Evolutionary conservation across 2,888 invertebrate genomes (phyloP).

Genomic region (Amiota communis): DNA sequence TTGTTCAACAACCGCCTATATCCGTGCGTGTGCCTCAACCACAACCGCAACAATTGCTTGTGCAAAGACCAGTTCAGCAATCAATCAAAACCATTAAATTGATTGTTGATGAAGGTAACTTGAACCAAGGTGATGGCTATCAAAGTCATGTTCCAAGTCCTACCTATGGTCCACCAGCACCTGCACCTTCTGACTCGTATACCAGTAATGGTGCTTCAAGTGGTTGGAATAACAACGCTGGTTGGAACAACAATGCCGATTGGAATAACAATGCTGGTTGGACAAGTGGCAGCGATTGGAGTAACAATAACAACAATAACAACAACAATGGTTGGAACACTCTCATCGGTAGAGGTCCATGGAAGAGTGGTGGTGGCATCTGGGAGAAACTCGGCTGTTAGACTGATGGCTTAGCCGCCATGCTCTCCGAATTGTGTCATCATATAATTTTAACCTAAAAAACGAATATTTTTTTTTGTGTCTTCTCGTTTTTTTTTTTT

Average conservation of each 20-base stretch:
- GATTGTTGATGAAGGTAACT: conserved; percentile 55
- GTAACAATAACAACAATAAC: conserved; percentile 13
- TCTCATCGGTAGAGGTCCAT: background rate
- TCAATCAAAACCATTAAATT: conserved; percentile 62
- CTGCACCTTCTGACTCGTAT: conserved; percentile 29
- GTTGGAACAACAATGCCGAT: conserved; percentile 27
- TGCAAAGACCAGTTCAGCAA: conserved; percentile 44
- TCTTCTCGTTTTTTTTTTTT: conserved; percentile 24
- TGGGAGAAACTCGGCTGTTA: conserved; percentile 66
- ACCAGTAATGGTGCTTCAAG: conserved; percentile 34
- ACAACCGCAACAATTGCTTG: conserved; percentile 25
- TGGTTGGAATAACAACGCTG: conserved; percentile 37
- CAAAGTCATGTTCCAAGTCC: conserved; percentile 45
- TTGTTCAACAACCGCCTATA: conserved; percentile 1
- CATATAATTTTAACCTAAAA: conserved; percentile 21
- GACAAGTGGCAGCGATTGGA: conserved; percentile 10
- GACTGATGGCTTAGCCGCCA: conserved; percentile 20
- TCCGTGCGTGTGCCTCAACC: conserved; percentile 24
- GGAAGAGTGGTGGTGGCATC: conserved; percentile 56
- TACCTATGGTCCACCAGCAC: conserved; percentile 56
- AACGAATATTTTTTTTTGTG: conserved; percentile 42
- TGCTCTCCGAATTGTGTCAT: conserved; percentile 1
- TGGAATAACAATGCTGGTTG: conserved; percentile 12
- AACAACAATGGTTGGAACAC: conserved; percentile 35
- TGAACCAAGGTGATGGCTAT: conserved; percentile 28